A percentile compares a stretch with the other conserved stretches of the same genome.
These are phyloP conservation scores for Epinephelus cyanopodus DNA, from an alignment of 2,113 vertebrate genomes.

Conservation along the genomic window DNA sequence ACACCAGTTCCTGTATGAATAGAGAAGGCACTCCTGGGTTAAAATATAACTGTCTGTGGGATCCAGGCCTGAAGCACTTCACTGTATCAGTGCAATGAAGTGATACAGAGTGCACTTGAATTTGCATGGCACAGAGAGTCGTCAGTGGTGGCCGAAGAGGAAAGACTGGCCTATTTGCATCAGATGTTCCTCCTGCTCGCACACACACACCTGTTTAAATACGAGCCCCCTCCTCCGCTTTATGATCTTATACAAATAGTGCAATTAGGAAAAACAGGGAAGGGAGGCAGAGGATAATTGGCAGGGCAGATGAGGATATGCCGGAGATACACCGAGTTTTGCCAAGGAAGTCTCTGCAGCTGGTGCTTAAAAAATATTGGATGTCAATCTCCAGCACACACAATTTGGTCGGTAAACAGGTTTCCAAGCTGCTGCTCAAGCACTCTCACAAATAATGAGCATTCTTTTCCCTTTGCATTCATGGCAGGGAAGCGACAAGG, in stretches of 20 bases:
- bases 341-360: conserved; percentile 19
- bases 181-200: conserved; percentile 59
- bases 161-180: conserved; percentile 78
- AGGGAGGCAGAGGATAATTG: conserved; percentile 28
- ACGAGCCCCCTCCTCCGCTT: conserved; percentile 33
- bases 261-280: conserved; percentile 56
- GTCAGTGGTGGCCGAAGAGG: conserved; percentile 56
- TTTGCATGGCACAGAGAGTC: conserved; percentile 78
- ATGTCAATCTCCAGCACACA: conserved; percentile 32
- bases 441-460: conserved; percentile 43
- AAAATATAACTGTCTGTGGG: conserved; percentile 55
- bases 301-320: conserved; percentile 38
- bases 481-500: conserved; percentile 3
- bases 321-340: not conserved
- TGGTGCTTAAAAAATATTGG: conserved; percentile 32
- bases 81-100: conserved; percentile 56
- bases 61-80: conserved; percentile 42
- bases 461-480: conserved; percentile 24
- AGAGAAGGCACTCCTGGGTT: conserved; percentile 37
- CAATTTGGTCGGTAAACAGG: conserved; percentile 40
- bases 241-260: conserved; percentile 57
- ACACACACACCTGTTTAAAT: conserved; percentile 59
- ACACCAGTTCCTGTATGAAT: conserved; percentile 18
- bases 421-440: conserved; percentile 45
- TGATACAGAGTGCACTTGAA: conserved; percentile 58